Percentiles rank a stretch among this genome's conserved stretches.
These are phyloP conservation scores for Harpagoxenus sublaevis DNA, from an alignment of 2,888 invertebrate genomes.

Conservation along the genomic window DNA sequence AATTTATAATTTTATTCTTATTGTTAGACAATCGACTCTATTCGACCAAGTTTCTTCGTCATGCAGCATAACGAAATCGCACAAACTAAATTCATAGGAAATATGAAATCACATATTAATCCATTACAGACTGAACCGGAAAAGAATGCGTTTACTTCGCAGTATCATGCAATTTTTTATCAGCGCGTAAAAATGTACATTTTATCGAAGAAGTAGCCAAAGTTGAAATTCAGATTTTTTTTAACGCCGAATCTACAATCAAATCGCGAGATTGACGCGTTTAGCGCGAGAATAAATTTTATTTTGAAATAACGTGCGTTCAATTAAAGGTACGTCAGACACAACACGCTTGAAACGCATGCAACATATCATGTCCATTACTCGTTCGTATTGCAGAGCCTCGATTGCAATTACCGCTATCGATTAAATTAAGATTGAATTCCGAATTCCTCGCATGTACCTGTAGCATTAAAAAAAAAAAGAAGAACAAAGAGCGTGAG, in stretches of 20 bases:
- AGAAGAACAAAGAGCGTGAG: conserved; percentile 58
- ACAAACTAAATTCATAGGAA: conserved; percentile 25
- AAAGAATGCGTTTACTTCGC: not conserved
- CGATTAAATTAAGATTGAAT: conserved; percentile 61
- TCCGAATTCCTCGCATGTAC: conserved; percentile 74
- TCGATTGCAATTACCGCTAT: conserved; percentile 44
- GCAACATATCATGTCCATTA: conserved; percentile 53
- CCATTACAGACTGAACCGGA: not conserved
- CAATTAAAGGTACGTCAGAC: conserved; percentile 35
- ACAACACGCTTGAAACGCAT: conserved; percentile 29
- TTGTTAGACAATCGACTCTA: not conserved
- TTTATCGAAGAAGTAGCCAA: not conserved
- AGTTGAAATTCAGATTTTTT: conserved; percentile 3
- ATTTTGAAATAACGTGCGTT: conserved; percentile 38
- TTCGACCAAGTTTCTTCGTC: not conserved
- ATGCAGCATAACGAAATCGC: conserved; percentile 1
- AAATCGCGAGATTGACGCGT: conserved; percentile 2
- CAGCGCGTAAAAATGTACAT: not conserved
- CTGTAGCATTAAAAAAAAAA: conserved; percentile 63
- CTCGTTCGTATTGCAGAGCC: conserved; percentile 50
- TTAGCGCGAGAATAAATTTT: conserved; percentile 36
- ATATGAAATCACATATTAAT: conserved; percentile 14
- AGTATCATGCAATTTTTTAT: not conserved
- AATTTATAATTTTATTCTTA: not conserved
- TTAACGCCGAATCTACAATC: conserved; percentile 16